Conservation (phyloP, 2,888 invertebrate genomes). For the Rotaria magnacalcarata region DNA sequence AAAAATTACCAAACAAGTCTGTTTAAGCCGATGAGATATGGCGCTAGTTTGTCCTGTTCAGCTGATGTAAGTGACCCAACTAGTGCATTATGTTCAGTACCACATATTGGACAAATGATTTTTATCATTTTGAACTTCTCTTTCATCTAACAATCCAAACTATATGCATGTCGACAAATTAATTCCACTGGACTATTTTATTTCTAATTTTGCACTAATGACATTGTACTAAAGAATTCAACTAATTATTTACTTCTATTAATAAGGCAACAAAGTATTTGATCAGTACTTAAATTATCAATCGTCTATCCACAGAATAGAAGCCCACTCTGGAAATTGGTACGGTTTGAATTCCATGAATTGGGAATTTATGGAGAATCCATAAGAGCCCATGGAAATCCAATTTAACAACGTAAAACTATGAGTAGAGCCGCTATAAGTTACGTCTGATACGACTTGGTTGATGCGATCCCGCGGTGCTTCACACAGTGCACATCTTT, state of each 20-base stretch:
- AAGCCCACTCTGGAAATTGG: too few species aligned
- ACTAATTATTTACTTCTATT: too few species aligned
- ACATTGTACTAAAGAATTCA: slow-evolving; percentile 14
- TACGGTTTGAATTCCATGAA: too few species aligned
- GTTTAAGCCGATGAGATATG: not conserved
- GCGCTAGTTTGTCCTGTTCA: not conserved
- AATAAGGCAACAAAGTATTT: not conserved
- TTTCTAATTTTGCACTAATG: not conserved
- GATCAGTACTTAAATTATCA: too few species aligned
- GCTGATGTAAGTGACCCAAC: not conserved
- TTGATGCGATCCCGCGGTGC: too few species aligned
- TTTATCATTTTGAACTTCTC: not conserved
- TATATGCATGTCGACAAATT: not conserved
- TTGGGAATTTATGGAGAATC: too few species aligned
- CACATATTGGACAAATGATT: not conserved
- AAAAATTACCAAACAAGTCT: not conserved
- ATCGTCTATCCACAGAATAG: too few species aligned
- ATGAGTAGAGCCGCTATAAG: too few species aligned
- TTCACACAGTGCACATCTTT: too few species aligned
- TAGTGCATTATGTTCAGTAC: not conserved
- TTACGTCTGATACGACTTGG: too few species aligned
- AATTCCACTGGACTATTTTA: not conserved
- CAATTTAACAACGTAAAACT: too few species aligned
- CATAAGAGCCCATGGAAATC: too few species aligned
- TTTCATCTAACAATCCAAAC: not conserved